These are phyloP conservation scores for Ricordea florida DNA, from an alignment of 92 coral and sea anemone genomes.

Conservation along the genomic window DNA sequence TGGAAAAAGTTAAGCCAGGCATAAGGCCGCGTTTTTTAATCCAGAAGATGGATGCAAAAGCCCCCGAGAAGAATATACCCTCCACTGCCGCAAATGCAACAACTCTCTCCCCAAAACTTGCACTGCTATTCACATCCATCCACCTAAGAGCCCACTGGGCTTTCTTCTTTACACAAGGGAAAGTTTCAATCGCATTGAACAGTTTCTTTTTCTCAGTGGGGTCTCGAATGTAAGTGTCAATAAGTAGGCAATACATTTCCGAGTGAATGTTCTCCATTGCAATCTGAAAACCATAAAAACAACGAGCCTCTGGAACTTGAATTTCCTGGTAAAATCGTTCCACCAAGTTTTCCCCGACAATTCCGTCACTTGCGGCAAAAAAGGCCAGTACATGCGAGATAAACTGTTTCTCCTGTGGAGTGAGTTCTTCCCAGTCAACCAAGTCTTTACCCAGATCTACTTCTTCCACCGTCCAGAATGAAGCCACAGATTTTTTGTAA, in stretches of 20 bases:
- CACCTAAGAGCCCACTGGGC: slow-evolving; percentile 77
- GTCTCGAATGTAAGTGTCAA: slow-evolving; percentile 70
- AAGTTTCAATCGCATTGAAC: slow-evolving; percentile 75
- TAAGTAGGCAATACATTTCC: slow-evolving; percentile 80
- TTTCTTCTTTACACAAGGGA: slow-evolving; percentile 74
- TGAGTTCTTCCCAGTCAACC: slow-evolving; percentile 53
- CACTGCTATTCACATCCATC: slow-evolving; percentile 57
- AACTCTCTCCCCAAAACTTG: slow-evolving; percentile 75
- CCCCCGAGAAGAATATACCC: slow-evolving; percentile 84
- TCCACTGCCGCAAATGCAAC: slow-evolving; percentile 88
- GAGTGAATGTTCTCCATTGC: slow-evolving; percentile 89
- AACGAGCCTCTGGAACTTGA: slow-evolving; percentile 81
- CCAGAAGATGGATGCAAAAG: slow-evolving; percentile 86
- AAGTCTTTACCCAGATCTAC: slow-evolving; percentile 69
- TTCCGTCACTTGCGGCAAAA: slow-evolving; percentile 86
- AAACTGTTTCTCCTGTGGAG: slow-evolving; percentile 48
- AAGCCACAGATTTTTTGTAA: slow-evolving; percentile 80
- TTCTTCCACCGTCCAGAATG: slow-evolving; percentile 84
- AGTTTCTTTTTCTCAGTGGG: slow-evolving; percentile 57
- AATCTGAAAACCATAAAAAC: slow-evolving; percentile 87
- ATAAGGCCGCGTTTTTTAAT: slow-evolving; percentile 69
- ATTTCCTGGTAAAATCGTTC: slow-evolving; percentile 76
- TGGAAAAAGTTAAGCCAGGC: slow-evolving; percentile 77
- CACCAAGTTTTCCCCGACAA: slow-evolving; percentile 76
- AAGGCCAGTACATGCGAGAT: slow-evolving; percentile 73